These are phyloP conservation scores for Urocynchramus pylzowi DNA, from an alignment of 2,113 vertebrate species.

Conservation along the genomic window DNA sequence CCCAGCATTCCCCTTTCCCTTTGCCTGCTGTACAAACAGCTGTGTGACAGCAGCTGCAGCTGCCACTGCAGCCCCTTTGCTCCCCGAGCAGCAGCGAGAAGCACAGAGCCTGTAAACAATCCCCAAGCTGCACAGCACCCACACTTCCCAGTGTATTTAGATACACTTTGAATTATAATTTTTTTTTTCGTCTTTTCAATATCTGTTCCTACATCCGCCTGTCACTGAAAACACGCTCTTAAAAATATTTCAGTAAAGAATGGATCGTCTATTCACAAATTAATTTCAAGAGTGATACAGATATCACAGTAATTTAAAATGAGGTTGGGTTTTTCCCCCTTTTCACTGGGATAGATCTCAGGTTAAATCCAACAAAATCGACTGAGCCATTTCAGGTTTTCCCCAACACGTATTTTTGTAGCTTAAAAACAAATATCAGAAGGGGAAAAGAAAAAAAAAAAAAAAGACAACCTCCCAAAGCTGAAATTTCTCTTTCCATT, in stretches of 20 bases:
- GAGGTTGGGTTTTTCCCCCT: neutral
- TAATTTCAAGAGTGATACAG: neutral
- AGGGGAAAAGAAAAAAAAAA: neutral
- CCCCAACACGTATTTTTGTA: neutral
- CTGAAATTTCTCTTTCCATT: conserved; percentile 28
- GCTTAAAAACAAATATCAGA: neutral
- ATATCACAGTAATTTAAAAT: neutral
- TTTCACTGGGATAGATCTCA: neutral
- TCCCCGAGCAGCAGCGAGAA: neutral
- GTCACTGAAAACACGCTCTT: neutral
- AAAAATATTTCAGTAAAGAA: neutral
- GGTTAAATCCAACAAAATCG: neutral
- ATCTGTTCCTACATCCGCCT: neutral
- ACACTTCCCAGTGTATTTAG: neutral
- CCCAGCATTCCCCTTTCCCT: neutral
- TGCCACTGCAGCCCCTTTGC: neutral
- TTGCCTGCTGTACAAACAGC: neutral
- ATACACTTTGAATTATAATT: rapidly evolving
- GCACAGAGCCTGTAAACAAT: neutral
- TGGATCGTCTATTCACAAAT: neutral
- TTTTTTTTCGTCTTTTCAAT: neutral
- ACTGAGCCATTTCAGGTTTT: neutral
- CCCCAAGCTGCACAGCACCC: neutral
- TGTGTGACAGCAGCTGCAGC: neutral
- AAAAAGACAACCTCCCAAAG: neutral